Percentiles rank a stretch among this genome's conserved stretches.
Evolutionary conservation across 1,140 invertebrate genomes (phyloP).

Genomic region (Sinella curviseta): DNA sequence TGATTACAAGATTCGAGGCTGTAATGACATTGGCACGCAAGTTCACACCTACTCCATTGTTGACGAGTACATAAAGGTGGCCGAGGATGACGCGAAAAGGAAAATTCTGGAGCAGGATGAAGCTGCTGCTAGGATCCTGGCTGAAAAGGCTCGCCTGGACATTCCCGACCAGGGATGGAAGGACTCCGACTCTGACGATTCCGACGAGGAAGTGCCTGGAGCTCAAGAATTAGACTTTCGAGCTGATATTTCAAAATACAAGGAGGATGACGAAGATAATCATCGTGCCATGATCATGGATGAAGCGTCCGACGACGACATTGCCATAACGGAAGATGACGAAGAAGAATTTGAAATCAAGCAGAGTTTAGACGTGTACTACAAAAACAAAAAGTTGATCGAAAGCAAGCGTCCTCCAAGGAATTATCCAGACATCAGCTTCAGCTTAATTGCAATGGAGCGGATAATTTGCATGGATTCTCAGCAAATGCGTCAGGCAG

Average conservation of each 20-base stretch:
- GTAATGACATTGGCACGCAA: slow-evolving; percentile 32
- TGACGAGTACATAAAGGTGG: slow-evolving; percentile 37
- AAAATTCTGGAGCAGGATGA: slow-evolving; percentile 29
- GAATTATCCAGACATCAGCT: slow-evolving; percentile 37
- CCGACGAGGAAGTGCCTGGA: slow-evolving; percentile 33
- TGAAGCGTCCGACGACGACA: not conserved
- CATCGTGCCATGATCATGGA: not conserved
- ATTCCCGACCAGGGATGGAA: slow-evolving; percentile 26
- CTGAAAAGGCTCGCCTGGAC: slow-evolving; percentile 20
- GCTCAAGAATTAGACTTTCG: not conserved
- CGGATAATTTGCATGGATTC: slow-evolving; percentile 43
- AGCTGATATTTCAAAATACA: slow-evolving; percentile 36
- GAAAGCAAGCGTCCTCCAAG: slow-evolving; percentile 13
- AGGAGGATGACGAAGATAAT: slow-evolving; percentile 1
- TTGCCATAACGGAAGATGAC: slow-evolving; percentile 15
- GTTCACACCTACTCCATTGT: slow-evolving; percentile 35
- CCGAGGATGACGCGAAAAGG: slow-evolving; percentile 27
- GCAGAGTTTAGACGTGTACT: slow-evolving; percentile 13
- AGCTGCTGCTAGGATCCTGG: slow-evolving; percentile 19
- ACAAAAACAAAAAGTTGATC: not conserved
- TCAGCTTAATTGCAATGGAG: slow-evolving; percentile 34
- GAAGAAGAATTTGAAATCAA: slow-evolving; percentile 29
- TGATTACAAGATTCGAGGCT: slow-evolving; percentile 31
- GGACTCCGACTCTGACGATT: slow-evolving; percentile 30
- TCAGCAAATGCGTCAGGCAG: slow-evolving; percentile 39